Evolutionary conservation across 2,797 vertebrate species (phyloP), one percentile per base, ranked within the genome.

Genomic region (Okamejei kenojei): DNA sequence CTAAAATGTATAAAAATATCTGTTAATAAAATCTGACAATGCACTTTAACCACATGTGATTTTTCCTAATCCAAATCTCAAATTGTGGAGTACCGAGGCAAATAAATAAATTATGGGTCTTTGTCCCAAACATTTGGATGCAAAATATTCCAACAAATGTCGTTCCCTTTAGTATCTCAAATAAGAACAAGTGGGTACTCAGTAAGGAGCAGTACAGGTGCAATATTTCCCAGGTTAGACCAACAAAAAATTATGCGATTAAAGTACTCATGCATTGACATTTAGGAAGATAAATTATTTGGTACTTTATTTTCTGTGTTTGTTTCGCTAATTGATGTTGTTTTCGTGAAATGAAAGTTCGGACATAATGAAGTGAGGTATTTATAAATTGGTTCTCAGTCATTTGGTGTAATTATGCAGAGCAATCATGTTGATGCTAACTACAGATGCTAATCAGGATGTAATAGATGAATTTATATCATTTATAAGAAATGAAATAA

Each of bases 281-380:
- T 65, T 63, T 63, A 63, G 13, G 61, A 38, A 73, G 63, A 35
- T 35, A 21, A 90, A 90, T 90, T 13, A 71, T 10, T 90, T 71
- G 73, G 63, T 65, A 73, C 65, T 90, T 71, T 35, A 26, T 90
- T 73, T 90, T 63, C 0, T 90, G n/a, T 5, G 19, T 88, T 90
- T 90, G 5, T 73, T 90, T 90, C 32, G 23, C 35, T 68, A 71
- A 90, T 71, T 90, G 32, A 35, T 45, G 68, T 38, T 90, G 65
- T 21, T 68, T 90, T 71, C 35, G 21, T 90, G 88, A 68, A 90
- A 71, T 90, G 32, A 68, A 73, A 90, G 65, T 68, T 90, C 35
- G 65, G 80, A 61, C 54, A n/a, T n/a, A n/a, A 84, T 84, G 81
- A 84, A 61, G 54, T 84, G 11, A 61, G 81, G 54, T 63, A 13